Percentiles rank a stretch among this genome's conserved stretches.
Conservation (phyloP, 2,888 invertebrate genomes). For the Monopis laevigella region DNA sequence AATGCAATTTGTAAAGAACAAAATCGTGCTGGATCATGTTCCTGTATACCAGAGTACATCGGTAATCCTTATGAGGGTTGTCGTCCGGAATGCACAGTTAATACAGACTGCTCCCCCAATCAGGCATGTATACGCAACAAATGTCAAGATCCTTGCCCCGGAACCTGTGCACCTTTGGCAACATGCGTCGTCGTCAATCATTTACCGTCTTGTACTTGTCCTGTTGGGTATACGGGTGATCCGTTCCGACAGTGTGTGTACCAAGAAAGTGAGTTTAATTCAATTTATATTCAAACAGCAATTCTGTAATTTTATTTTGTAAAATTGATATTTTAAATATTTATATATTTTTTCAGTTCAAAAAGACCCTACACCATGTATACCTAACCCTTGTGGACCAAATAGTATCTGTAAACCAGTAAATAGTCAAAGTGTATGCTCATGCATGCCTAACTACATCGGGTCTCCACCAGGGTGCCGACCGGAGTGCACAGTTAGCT, state of each 20-base stretch:
- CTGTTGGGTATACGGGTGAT: slow-evolving; percentile 75
- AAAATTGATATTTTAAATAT: background rate
- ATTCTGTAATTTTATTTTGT: background rate
- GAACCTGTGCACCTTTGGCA: slow-evolving; percentile 77
- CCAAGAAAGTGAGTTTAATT: slow-evolving; percentile 34
- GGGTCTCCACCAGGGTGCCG: slow-evolving; percentile 81
- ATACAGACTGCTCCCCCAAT: slow-evolving; percentile 76
- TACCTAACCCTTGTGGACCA: slow-evolving; percentile 78
- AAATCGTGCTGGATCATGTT: slow-evolving; percentile 71
- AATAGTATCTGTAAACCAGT: slow-evolving; percentile 78
- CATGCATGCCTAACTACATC: slow-evolving; percentile 75
- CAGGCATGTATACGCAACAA: slow-evolving; percentile 77
- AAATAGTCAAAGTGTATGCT: slow-evolving; percentile 78
- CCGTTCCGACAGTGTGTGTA: slow-evolving; percentile 72
- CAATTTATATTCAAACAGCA: too few species aligned
- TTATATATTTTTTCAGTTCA: slow-evolving; percentile 25
- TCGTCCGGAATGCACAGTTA: slow-evolving; percentile 77
- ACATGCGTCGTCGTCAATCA: slow-evolving; percentile 77
- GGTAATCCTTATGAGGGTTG: slow-evolving; percentile 85
- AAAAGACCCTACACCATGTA: slow-evolving; percentile 67
- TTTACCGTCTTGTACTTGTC: slow-evolving; percentile 74
- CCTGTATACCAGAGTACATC: slow-evolving; percentile 74
- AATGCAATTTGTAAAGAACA: slow-evolving; percentile 72
- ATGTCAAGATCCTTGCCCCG: slow-evolving; percentile 82
- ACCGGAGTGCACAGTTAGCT: slow-evolving; percentile 81